Conservation (phyloP, 1,140 invertebrate genomes). For the Lepidotrigona ventralis region DNA sequence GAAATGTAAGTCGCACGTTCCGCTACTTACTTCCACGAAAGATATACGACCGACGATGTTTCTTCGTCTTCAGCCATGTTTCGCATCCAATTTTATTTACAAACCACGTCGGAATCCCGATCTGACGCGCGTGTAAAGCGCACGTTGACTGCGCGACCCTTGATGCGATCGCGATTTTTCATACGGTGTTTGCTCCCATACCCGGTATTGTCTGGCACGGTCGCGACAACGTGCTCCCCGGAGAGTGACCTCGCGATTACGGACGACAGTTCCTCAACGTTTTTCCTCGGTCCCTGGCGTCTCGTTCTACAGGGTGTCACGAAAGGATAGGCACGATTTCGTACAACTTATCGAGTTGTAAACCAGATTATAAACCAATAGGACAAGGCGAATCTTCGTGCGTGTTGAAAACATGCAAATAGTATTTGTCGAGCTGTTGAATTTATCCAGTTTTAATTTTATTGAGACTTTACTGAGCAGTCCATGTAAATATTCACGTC, state of each 20-base stretch:
- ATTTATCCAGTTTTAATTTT: too few relatives aligned
- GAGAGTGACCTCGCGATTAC: slow-evolving; percentile 48
- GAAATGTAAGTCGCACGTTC: slow-evolving; percentile 14
- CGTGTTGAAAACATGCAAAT: too few relatives aligned
- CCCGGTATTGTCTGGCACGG: background rate
- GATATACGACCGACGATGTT: slow-evolving; percentile 34
- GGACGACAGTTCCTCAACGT: slow-evolving; percentile 36
- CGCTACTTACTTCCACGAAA: background rate
- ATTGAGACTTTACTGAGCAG: too few relatives aligned
- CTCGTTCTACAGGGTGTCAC: background rate
- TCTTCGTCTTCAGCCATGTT: background rate
- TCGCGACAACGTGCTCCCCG: slow-evolving; percentile 6
- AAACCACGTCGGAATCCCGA: slow-evolving; percentile 19
- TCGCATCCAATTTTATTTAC: slow-evolving; percentile 45
- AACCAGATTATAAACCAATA: too few relatives aligned
- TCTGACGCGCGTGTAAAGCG: background rate
- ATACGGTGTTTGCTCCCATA: slow-evolving; percentile 31
- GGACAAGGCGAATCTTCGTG: too few relatives aligned
- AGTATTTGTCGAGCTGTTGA: too few relatives aligned
- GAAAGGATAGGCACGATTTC: background rate
- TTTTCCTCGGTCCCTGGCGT: slow-evolving; percentile 35
- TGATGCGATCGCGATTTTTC: slow-evolving; percentile 45
- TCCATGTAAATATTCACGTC: background rate
- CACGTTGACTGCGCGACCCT: background rate
- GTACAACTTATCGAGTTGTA: too few relatives aligned